A percentile compares a stretch with the other conserved stretches of the same genome.
Conservation (phyloP, 2,113 vertebrate species). For the Elephantulus edwardii region DNA sequence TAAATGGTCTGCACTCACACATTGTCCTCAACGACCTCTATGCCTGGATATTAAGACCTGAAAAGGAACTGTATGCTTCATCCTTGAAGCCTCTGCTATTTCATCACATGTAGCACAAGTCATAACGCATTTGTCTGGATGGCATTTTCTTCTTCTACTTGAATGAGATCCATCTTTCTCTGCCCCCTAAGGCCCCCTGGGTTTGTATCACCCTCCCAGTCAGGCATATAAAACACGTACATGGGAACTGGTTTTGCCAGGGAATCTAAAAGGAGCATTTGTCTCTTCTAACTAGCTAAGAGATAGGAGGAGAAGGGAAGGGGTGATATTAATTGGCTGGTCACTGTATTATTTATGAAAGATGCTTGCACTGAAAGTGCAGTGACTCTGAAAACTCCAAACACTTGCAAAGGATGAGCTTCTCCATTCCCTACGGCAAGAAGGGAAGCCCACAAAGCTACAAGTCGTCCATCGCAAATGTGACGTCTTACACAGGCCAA, state of each 20-base stretch:
- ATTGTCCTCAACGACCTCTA: neutral
- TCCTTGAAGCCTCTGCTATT: neutral
- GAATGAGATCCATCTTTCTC: neutral
- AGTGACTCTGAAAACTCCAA: neutral
- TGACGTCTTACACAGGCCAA: neutral
- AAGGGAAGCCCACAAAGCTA: neutral
- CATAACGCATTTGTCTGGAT: neutral
- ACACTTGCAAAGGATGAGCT: neutral
- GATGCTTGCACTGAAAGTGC: neutral
- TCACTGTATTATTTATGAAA: neutral
- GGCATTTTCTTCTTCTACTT: neutral
- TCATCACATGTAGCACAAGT: neutral
- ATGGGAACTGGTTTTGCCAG: neutral
- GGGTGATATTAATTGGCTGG: neutral
- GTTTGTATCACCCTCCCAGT: neutral
- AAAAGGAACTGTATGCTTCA: neutral
- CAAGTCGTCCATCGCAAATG: neutral
- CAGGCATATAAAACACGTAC: neutral
- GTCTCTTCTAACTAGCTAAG: neutral
- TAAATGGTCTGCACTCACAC: no score
- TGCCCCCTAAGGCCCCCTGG: neutral
- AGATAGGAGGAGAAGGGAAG: neutral
- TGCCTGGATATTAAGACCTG: neutral
- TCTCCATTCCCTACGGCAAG: neutral
- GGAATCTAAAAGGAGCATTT: neutral